phyloP scores from a whole-genome alignment of 2,888 invertebrate genomes.

The Drosophila parthenogenetica region DNA sequence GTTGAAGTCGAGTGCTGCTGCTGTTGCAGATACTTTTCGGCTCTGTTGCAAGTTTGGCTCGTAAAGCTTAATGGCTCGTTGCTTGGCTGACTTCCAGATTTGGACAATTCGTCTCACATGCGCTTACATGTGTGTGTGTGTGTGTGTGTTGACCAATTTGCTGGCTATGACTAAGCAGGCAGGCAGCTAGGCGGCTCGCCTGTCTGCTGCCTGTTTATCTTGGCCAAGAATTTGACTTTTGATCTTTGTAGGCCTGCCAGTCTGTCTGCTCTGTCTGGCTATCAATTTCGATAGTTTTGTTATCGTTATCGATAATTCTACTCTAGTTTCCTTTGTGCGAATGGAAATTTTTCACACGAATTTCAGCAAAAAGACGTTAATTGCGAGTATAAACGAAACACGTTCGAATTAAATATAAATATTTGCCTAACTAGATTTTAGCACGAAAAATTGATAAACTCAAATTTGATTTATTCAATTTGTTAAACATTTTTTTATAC shows the following conservation, averaged over 20 bases:
- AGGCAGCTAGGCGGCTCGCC: conserved; percentile 18
- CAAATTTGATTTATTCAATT: conserved; percentile 6
- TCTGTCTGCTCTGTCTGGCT: conserved; percentile 18
- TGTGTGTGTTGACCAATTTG: conserved; percentile 67
- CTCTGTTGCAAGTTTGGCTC: conserved; percentile 60
- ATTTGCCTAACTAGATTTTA: conserved; percentile 16
- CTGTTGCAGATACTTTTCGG: conserved; percentile 13
- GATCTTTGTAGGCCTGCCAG: conserved; percentile 53
- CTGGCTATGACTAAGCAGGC: conserved; percentile 55
- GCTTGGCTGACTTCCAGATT: conserved; percentile 55
- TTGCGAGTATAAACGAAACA: conserved; percentile 60
- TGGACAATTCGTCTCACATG: conserved; percentile 29
- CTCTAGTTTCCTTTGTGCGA: conserved; percentile 15
- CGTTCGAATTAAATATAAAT: conserved; percentile 28
- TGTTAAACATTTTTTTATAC: not conserved
- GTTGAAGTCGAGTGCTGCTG: conserved; percentile 14
- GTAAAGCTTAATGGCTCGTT: conserved; percentile 61
- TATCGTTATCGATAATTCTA: conserved; percentile 14
- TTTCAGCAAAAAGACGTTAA: conserved; percentile 71
- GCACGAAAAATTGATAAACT: conserved; percentile 9
- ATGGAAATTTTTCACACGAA: conserved; percentile 77
- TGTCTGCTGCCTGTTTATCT: conserved; percentile 61
- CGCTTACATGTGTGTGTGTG: not conserved
- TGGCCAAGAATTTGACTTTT: conserved; percentile 72
- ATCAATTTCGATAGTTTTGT: conserved; percentile 18